Base-by-base conservation (phyloP, 2,113 vertebrate species). In the Vidua macroura region DNA sequence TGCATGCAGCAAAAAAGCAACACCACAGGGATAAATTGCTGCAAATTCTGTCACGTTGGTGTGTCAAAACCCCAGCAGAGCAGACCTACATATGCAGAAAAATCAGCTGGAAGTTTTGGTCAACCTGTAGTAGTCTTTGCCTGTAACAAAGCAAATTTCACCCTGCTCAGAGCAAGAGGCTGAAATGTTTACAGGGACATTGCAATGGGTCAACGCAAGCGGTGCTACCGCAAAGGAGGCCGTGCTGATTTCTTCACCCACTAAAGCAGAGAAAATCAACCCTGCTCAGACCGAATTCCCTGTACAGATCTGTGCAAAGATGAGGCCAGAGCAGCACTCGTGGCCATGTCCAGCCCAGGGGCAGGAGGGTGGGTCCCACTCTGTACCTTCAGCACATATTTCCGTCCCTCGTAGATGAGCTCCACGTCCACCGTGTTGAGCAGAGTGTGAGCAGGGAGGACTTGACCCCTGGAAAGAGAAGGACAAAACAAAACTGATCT, bases 391-490 rank as follows among this genome's bases (percentile, higher is more conserved):
- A 99, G 98, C 68, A 98, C 98, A 1, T 99, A 99, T 33, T 99
- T 99, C n/a, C 96, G 97, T 17, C 99, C 99, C 91, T 99, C 99
- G 33, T 99, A 99, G 95, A 99, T 99, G 85, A 99, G 98, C 90
- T 99, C 99, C 88, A 99, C 99, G 30, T 99, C 98, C 87, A 99
- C 99, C 3, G 99, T 99, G 97, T 99, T 99, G 44, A 99, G 98
- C 43, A 99, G 98, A 1, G 99, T 99, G 96, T 99, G 99, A 27
- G 99, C 99, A 69, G 99, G 98, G 63, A 99, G 98, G 58, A 99
- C 99, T 43, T 99, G 99, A 67, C 99, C 99, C 95, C 99, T 99
- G 99, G 67, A 82, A 96, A 98, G 81, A 76, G 53, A 88, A 96
- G 58, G 1, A 79, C 4, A 73, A 56, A 90, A 35, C 67, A 93